Conservation (phyloP, 2,888 invertebrate genomes). For the Horisme vitalbata region DNA sequence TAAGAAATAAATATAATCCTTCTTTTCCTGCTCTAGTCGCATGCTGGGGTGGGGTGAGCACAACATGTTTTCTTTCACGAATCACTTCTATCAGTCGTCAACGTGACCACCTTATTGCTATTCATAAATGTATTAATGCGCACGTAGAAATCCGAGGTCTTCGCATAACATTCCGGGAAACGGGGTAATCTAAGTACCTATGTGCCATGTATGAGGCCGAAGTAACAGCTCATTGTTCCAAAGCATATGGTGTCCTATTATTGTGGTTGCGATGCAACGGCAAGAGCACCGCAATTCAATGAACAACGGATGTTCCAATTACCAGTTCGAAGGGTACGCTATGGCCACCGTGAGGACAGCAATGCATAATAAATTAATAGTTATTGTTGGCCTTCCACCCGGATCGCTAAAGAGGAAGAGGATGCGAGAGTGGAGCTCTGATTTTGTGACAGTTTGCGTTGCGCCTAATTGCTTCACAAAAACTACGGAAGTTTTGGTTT, state of each 20-base stretch:
- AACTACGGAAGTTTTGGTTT: too few relatives aligned
- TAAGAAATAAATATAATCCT: too few relatives aligned
- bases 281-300: constrained; percentile 39
- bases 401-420: constrained; percentile 9
- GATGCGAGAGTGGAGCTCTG: constrained; percentile 2
- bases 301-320: constrained; percentile 46
- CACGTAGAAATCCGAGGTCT: too few relatives aligned
- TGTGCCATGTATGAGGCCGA: constrained; percentile 4
- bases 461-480: neutral
- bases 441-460: neutral
- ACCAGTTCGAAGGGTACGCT: constrained; percentile 40
- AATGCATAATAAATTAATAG: constrained; percentile 15
- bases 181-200: neutral
- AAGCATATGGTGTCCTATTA: constrained; percentile 7
- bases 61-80: too few relatives aligned
- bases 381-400: constrained; percentile 15
- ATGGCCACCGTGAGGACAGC: constrained; percentile 17
- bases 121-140: too few relatives aligned
- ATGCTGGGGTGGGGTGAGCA: too few relatives aligned
- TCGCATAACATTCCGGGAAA: too few relatives aligned
- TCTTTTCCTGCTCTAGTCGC: too few relatives aligned
- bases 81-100: too few relatives aligned
- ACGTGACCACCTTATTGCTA: too few relatives aligned
- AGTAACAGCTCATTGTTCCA: constrained; percentile 21
- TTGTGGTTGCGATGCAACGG: constrained; percentile 10